Evolutionary conservation across 2,888 invertebrate species (phyloP).

Genomic region (Tetranychus piercei): DNA sequence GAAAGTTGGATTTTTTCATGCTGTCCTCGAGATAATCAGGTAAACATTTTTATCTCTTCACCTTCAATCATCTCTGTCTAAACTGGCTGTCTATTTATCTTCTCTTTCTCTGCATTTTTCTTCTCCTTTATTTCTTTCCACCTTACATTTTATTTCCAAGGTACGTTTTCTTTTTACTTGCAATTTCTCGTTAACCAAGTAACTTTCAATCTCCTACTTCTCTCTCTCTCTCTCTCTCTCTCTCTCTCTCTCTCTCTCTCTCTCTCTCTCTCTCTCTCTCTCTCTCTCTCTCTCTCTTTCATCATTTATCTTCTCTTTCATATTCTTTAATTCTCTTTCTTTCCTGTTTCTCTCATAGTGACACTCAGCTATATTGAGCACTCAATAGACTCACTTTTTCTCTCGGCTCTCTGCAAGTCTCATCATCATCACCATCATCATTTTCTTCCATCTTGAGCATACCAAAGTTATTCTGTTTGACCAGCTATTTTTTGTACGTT

Average conservation of each 20-base stretch:
- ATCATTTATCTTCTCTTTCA: background rate
- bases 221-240: background rate
- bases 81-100: background rate
- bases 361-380: background rate
- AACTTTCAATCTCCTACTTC: background rate
- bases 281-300: background rate
- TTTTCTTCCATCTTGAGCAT: background rate
- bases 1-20: background rate
- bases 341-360: background rate
- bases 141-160: no score
- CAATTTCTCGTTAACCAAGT: background rate
- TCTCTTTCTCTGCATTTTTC: background rate
- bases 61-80: background rate
- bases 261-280: no score
- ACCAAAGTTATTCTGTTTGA: background rate
- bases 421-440: background rate
- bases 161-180: no score
- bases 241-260: no score
- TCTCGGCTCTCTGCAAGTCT: background rate
- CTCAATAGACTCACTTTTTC: background rate
- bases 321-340: background rate
- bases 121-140: background rate
- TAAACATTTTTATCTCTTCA: background rate
- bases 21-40: background rate
- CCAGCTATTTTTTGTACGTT: background rate